Base-by-base conservation (phyloP, 2,888 invertebrate genomes). In the Ferdinandea cuprea region DNA sequence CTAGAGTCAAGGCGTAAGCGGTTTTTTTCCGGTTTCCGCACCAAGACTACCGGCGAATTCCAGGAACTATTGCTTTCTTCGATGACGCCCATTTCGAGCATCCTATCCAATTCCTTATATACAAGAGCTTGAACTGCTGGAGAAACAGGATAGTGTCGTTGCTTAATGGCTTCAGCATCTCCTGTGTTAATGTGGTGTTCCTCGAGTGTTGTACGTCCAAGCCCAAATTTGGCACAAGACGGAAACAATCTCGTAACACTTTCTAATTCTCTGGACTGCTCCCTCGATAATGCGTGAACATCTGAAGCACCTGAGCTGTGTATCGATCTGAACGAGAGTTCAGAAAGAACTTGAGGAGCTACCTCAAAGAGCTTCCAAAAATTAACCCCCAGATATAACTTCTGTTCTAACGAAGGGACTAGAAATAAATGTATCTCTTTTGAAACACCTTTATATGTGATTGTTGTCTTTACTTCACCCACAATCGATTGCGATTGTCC, bases 61-160 rank as follows among this genome's bases (percentile, higher is more conserved):
- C n/a, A n/a, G n/a, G n/a, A n/a, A n/a, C n/a, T n/a, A n/a, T n/a
- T n/a, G n/a, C n/a, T n/a, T n/a, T n/a, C n/a, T n/a, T n/a, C n/a
- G n/a, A n/a, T n/a, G n/a, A n/a, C n/a, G n/a, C n/a, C n/a, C n/a
- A n/a, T n/a, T n/a, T n/a, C n/a, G n/a, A n/a, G n/a, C n/a, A n/a
- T n/a, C n/a, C n/a, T n/a, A n/a, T n/a, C n/a, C n/a, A n/a, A n/a
- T n/a, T n/a, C n/a, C n/a, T n/a, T n/a, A n/a, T n/a, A n/a, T n/a
- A n/a, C n/a, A 72, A 28, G 13, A 50, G 13, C 58, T 28, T 84
- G 76, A 1, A 68, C 54, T 5, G 58, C 63, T 9, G 85, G 80
- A 6, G 77, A 80, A 13, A 73, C 58, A 8, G 80, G 68, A 35
- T 73, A 85, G 25, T 56, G 59, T 8, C 85, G 54, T 25, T 73